These are phyloP conservation scores for Limnodromus scolopaceus DNA, from an alignment of 2,797 vertebrate species.

Conservation along the genomic window DNA sequence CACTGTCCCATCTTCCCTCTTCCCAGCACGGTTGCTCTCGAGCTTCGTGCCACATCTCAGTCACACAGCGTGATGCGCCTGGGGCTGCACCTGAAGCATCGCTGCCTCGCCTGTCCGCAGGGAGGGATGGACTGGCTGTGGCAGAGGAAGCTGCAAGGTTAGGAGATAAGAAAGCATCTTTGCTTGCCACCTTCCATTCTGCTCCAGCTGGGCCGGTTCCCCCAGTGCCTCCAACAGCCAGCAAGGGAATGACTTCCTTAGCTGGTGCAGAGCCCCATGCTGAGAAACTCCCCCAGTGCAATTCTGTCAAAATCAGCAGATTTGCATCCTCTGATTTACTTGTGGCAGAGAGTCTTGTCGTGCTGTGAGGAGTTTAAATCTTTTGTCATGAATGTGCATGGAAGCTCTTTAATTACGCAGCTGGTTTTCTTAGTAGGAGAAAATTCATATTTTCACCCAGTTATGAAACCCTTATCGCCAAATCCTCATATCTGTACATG, in stretches of 20 bases:
- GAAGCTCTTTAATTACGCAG: not conserved
- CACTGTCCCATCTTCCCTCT: not conserved
- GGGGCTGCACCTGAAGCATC: not conserved
- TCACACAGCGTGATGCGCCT: not conserved
- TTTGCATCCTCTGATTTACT: not conserved
- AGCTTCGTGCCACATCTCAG: not conserved
- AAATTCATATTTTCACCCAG: not conserved
- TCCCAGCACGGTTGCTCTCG: not conserved
- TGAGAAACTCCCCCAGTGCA: not conserved
- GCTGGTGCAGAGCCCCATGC: not conserved
- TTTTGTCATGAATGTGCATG: not conserved
- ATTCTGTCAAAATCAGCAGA: not conserved
- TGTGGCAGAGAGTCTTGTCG: not conserved
- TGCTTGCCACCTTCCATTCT: not conserved
- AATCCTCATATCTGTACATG: not conserved
- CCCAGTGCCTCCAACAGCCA: not conserved
- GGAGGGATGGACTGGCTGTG: not conserved
- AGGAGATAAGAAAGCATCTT: not conserved
- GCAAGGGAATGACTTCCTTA: not conserved
- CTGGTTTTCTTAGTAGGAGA: not conserved
- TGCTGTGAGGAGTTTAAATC: not conserved
- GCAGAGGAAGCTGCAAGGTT: not conserved
- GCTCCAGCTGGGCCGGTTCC: not conserved
- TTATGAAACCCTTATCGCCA: not conserved
- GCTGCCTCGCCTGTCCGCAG: not conserved